Conservation (phyloP, 2,888 invertebrate species). For the Encarsia formosa region DNA sequence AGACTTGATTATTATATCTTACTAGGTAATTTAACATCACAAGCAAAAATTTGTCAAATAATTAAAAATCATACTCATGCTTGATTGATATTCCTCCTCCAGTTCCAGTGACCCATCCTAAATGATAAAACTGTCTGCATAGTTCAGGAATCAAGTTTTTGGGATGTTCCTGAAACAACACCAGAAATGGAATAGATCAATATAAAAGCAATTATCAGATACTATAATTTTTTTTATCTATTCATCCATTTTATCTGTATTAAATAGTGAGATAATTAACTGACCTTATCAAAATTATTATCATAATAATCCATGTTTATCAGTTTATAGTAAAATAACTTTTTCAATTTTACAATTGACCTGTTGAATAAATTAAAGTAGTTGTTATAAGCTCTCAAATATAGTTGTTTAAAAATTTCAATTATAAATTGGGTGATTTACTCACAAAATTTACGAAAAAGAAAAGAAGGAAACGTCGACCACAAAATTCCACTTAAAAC, state of each 20-base stretch:
- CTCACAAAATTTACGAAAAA: too few species aligned
- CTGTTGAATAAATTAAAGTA: neutral
- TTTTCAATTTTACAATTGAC: too few species aligned
- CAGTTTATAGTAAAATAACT: too few species aligned
- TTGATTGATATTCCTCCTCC: slow-evolving; percentile 94
- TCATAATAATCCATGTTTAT: slow-evolving; percentile 24
- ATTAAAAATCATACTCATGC: slow-evolving; percentile 60
- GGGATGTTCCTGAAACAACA: slow-evolving; percentile 65
- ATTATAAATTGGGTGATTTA: too few species aligned
- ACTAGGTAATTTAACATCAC: neutral
- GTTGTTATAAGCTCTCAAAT: too few species aligned
- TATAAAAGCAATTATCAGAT: neutral
- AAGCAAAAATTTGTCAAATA: slow-evolving; percentile 1
- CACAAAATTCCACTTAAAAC: too few species aligned
- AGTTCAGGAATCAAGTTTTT: slow-evolving; percentile 82
- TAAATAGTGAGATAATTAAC: too few species aligned
- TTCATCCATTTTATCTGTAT: too few species aligned
- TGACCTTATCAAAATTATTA: slow-evolving; percentile 27
- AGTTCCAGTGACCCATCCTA: slow-evolving; percentile 97
- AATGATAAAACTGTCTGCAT: slow-evolving; percentile 83
- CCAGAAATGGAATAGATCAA: slow-evolving; percentile 3
- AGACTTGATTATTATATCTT: too few species aligned
- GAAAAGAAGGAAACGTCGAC: too few species aligned
- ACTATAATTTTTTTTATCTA: neutral
- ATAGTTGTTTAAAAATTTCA: too few species aligned